These are phyloP conservation scores for Thalassophryne amazonica DNA, from an alignment of 2,797 vertebrate genomes.

Conservation along the genomic window DNA sequence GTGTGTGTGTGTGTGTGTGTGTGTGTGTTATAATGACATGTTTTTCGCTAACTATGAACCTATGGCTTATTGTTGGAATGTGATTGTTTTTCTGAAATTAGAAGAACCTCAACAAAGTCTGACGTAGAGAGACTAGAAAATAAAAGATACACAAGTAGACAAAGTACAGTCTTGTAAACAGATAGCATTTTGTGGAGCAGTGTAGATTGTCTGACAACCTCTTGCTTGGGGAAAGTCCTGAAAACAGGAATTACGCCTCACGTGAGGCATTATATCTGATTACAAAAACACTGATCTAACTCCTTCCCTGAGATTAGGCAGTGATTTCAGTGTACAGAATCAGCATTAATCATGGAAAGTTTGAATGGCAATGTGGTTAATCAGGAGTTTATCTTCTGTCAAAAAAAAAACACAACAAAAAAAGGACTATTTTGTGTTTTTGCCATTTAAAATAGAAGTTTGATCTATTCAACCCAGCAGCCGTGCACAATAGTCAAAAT, in stretches of 20 bases:
- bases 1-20: too few species aligned
- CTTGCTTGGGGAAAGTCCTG: constrained; percentile 30
- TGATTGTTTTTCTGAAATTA: constrained; percentile 51
- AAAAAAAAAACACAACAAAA: constrained; percentile 12
- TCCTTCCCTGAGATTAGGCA: constrained; percentile 80
- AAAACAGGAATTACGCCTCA: constrained; percentile 49
- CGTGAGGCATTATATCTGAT: constrained; percentile 58
- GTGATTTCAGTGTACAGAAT: constrained; percentile 71
- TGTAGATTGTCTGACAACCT: constrained; percentile 59
- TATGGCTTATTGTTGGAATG: constrained; percentile 75
- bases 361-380: constrained; percentile 39
- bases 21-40: constrained; percentile 13
- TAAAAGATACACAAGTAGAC: constrained; percentile 36
- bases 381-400: constrained; percentile 11
- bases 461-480: constrained; percentile 29
- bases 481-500: too few species aligned
- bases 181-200: constrained; percentile 51
- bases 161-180: constrained; percentile 67
- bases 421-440: constrained; percentile 14
- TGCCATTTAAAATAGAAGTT: constrained; percentile 19
- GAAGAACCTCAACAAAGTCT: constrained; percentile 36
- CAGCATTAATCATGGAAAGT: constrained; percentile 47
- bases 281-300: constrained; percentile 75
- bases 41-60: constrained; percentile 29
- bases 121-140: constrained; percentile 33